phyloP scores from a whole-genome alignment of 2,888 invertebrate species.

The Apomyelois bistriatella region DNA sequence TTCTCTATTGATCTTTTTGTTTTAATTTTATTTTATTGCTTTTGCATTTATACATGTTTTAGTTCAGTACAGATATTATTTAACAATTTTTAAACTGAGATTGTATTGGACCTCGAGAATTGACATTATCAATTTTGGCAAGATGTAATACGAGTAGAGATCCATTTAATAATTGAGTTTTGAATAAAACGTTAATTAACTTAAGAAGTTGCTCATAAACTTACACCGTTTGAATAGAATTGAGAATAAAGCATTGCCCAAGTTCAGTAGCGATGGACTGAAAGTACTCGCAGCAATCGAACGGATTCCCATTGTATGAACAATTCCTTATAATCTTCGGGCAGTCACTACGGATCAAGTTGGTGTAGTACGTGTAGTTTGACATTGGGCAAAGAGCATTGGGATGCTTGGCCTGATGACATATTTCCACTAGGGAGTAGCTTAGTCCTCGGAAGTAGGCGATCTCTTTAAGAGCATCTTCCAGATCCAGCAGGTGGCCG shows the following conservation, averaged over 20 bases:
- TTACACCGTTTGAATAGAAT: conserved; percentile 80
- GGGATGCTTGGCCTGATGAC: conserved; percentile 65
- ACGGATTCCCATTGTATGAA: conserved; percentile 67
- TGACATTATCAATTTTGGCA: too few relatives aligned
- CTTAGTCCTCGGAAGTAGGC: conserved; percentile 84
- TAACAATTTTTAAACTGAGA: too few relatives aligned
- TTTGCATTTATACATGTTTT: too few relatives aligned
- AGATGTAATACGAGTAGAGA: too few relatives aligned
- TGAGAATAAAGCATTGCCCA: conserved; percentile 81
- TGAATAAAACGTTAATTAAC: too few relatives aligned
- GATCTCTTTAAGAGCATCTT: conserved; percentile 85
- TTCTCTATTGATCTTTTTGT: too few relatives aligned
- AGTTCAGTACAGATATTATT: too few relatives aligned
- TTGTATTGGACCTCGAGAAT: too few relatives aligned
- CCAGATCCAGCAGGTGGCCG: conserved; percentile 83
- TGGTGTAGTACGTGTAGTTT: conserved; percentile 81
- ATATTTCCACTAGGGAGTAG: conserved; percentile 83
- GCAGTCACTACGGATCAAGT: conserved; percentile 76
- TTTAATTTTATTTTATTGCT: too few relatives aligned
- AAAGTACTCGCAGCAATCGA: conserved; percentile 83
- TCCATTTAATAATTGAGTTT: too few relatives aligned
- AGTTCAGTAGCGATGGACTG: conserved; percentile 78
- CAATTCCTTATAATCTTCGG: conserved; percentile 71
- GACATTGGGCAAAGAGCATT: conserved; percentile 78
- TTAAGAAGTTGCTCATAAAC: conserved; percentile 19